phyloP scores from a whole-genome alignment of 2,888 invertebrate species.

The Lycocerus yunnanus region DNA sequence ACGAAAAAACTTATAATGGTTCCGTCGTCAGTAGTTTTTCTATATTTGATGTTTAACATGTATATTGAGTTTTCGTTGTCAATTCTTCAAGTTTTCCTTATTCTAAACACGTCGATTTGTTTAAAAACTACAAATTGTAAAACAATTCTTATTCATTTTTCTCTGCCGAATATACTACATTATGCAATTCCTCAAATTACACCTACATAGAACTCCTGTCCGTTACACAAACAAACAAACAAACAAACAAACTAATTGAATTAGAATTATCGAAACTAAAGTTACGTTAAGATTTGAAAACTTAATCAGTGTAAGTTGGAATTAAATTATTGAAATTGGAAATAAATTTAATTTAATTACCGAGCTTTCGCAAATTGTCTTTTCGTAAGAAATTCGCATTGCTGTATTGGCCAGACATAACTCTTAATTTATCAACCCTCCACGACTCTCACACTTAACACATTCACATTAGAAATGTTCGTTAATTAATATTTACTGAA shows the following conservation, averaged over 20 bases:
- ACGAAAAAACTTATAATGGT: neutral
- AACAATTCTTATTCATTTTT: neutral
- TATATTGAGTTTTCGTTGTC: neutral
- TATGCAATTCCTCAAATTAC: neutral
- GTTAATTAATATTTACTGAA: conserved; percentile 41
- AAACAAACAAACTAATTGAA: neutral
- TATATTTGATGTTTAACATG: neutral
- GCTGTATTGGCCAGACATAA: conserved; percentile 31
- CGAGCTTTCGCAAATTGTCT: conserved; percentile 39
- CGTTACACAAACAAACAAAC: neutral
- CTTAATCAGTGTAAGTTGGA: conserved; percentile 16
- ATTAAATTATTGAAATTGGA: conserved; percentile 37
- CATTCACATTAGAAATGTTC: conserved; percentile 34
- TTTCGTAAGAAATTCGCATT: conserved; percentile 28
- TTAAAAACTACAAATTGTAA: neutral
- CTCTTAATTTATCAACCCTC: conserved; percentile 32
- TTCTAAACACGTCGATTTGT: neutral
- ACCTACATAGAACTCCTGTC: too few relatives aligned
- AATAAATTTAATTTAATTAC: conserved; percentile 43
- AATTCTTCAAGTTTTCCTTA: neutral
- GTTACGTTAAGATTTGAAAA: neutral
- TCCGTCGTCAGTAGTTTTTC: neutral
- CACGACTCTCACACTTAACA: neutral
- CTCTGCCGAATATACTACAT: neutral
- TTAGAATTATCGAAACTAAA: neutral